Evolutionary conservation across 2,888 invertebrate genomes (phyloP).

Genomic region (Hypsopygia costalis): DNA sequence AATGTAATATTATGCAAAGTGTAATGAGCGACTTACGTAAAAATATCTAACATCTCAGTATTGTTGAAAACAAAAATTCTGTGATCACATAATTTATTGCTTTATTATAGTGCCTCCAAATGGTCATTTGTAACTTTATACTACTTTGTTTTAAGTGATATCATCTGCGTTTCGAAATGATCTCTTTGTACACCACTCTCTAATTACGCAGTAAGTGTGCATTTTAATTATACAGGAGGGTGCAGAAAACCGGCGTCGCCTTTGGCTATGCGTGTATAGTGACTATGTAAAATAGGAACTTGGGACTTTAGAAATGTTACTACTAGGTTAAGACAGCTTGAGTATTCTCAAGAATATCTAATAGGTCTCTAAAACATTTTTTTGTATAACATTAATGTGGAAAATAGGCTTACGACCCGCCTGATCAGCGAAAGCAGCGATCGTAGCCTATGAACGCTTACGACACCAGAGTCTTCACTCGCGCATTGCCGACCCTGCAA

Average conservation of each 20-base stretch:
- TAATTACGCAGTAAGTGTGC: conserved; percentile 58
- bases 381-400: too few relatives aligned
- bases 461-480: too few relatives aligned
- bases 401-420: too few relatives aligned
- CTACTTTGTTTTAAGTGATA: conserved; percentile 47
- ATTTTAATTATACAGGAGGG: conserved; percentile 68
- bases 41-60: background rate
- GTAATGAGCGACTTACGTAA: background rate
- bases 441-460: too few relatives aligned
- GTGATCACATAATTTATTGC: conserved; percentile 12
- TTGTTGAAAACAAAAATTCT: background rate
- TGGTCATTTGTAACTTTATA: conserved; percentile 41
- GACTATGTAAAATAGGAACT: conserved; percentile 28
- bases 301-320: too few relatives aligned
- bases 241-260: conserved; percentile 51
- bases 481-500: too few relatives aligned
- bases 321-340: too few relatives aligned
- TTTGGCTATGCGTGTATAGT: conserved; percentile 26
- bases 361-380: too few relatives aligned
- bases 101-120: conserved; percentile 20
- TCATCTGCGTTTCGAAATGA: conserved; percentile 53
- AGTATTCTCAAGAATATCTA: too few relatives aligned
- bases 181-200: conserved; percentile 53
- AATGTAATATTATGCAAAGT: background rate
- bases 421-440: too few relatives aligned